Base-by-base conservation (phyloP, 2,888 invertebrate species). In the Dynastes maya region DNA sequence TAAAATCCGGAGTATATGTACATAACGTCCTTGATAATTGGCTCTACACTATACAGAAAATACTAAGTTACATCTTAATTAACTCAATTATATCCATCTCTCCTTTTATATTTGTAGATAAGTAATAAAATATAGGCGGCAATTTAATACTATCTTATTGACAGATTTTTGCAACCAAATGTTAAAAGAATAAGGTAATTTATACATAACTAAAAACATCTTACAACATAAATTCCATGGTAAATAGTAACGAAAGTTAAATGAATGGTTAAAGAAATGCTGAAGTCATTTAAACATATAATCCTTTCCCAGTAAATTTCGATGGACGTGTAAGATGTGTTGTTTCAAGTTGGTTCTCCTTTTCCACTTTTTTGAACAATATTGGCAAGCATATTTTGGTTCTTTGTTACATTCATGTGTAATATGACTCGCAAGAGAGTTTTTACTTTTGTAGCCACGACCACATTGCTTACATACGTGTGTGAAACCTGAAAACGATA, bases 401-500 rank as follows among this genome's bases (percentile, higher is more conserved):
- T 76, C 76, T 32, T 76, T 76, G 11, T 76, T 67, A 68, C 76
- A 76, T 37, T 76, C 67, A 27, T 76, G 65, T 2, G 67, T 58
- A 32, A 76, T 65, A 37, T 76, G 76, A 51, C 76, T 67, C 9
- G 53, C 55, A 45, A 76, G 53, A 3, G 76, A 65, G 22, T 51
- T 58, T 76, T 65, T 65, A 37, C 55, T 76, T 45, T 65, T 58
- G 27, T 65, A 76, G n/a, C 67, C 67, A 55, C 58, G 29, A 4
- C 67, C 67, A 53, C 76, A 76, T 37, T 76, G 67, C 13, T 53
- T 55, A 55, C 67, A 76, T 13, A 67, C 65, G 67, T 67, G 67
- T n/a, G 67, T 51, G 53, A 53, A 68, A 67, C 58, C 76, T 76
- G 67, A 65, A 68, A 68, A 55, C 51, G 67, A 22, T 53, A 76